Percentiles rank a stretch among this genome's conserved stretches.
Conservation (phyloP, 2,797 vertebrate species). For the Diplodus puntazzo region DNA sequence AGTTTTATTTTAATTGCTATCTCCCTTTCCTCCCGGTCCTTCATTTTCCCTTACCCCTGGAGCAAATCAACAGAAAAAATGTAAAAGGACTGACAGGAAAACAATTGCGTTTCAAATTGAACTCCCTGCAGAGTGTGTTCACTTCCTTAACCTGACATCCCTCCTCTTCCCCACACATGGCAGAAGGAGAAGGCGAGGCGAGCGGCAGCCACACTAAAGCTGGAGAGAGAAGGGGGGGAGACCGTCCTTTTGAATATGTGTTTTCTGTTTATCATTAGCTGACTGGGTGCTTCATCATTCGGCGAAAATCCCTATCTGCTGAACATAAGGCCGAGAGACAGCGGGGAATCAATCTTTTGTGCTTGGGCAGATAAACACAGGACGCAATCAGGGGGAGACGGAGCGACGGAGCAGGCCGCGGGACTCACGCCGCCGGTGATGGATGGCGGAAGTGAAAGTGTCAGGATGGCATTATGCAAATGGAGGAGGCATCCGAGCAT, state of each 20-base stretch:
- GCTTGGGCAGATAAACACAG: constrained; percentile 91
- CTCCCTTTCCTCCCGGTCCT: constrained; percentile 84
- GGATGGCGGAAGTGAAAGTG: constrained; percentile 96
- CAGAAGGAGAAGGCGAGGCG: constrained; percentile 78
- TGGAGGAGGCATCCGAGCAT: constrained; percentile 94
- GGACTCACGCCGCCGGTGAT: constrained; percentile 89
- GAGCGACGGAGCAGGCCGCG: constrained; percentile 90
- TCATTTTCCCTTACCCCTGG: constrained; percentile 90
- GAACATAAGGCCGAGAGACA: constrained; percentile 91
- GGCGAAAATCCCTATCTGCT: constrained; percentile 90
- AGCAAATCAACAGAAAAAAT: constrained; percentile 88
- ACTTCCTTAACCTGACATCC: constrained; percentile 90
- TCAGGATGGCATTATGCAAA: constrained; percentile 99
- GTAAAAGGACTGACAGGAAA: constrained; percentile 88
- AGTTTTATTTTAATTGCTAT: constrained; percentile 89
- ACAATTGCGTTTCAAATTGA: constrained; percentile 91
- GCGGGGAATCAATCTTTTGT: constrained; percentile 94
- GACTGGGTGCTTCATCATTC: constrained; percentile 88
- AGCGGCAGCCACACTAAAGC: constrained; percentile 78
- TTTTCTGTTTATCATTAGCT: constrained; percentile 90
- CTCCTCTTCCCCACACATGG: constrained; percentile 83
- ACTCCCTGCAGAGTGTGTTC: constrained; percentile 89
- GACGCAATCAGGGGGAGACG: constrained; percentile 89
- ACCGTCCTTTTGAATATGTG: constrained; percentile 90
- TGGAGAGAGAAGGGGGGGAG: constrained; percentile 64